phyloP scores from a whole-genome alignment of 2,888 invertebrate species.

The Lagria hirta region DNA sequence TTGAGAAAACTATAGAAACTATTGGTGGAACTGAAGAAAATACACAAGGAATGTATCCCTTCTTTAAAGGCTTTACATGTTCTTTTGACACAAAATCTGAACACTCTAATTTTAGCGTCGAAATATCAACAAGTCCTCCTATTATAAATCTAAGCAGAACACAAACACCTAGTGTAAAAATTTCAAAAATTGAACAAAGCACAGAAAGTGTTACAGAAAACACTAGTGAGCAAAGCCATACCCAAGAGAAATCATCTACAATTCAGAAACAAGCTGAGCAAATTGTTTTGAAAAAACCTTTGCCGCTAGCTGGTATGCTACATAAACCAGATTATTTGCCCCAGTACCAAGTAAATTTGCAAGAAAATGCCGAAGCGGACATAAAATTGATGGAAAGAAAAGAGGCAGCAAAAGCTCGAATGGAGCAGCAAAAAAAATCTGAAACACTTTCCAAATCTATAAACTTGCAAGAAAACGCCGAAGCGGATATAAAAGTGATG shows the following conservation, averaged over 20 bases:
- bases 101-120: slow-evolving; percentile 42
- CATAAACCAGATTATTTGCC: slow-evolving; percentile 66
- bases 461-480: slow-evolving; percentile 54
- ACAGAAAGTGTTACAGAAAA: slow-evolving; percentile 36
- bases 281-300: slow-evolving; percentile 42
- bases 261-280: slow-evolving; percentile 43
- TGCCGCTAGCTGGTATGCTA: slow-evolving; percentile 46
- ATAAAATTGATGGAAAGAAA: slow-evolving; percentile 39
- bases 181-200: slow-evolving; percentile 23
- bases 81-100: slow-evolving; percentile 45
- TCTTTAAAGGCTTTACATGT: slow-evolving; percentile 45
- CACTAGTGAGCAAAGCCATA: slow-evolving; percentile 37
- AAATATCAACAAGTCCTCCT: slow-evolving; percentile 43
- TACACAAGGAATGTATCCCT: slow-evolving; percentile 30
- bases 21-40: slow-evolving; percentile 23
- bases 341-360: slow-evolving; percentile 64
- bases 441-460: slow-evolving; percentile 31
- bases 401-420: slow-evolving; percentile 34
- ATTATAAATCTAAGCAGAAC: slow-evolving; percentile 18
- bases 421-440: slow-evolving; percentile 32
- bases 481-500: slow-evolving; percentile 41
- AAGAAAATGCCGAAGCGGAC: slow-evolving; percentile 43
- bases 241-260: slow-evolving; percentile 10
- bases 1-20: slow-evolving; percentile 19
- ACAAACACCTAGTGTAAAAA: slow-evolving; percentile 29